Percentiles rank a stretch among this genome's conserved stretches.
phyloP scores from a whole-genome alignment of 2,888 invertebrate genomes.

The Cataglyphis livida region DNA sequence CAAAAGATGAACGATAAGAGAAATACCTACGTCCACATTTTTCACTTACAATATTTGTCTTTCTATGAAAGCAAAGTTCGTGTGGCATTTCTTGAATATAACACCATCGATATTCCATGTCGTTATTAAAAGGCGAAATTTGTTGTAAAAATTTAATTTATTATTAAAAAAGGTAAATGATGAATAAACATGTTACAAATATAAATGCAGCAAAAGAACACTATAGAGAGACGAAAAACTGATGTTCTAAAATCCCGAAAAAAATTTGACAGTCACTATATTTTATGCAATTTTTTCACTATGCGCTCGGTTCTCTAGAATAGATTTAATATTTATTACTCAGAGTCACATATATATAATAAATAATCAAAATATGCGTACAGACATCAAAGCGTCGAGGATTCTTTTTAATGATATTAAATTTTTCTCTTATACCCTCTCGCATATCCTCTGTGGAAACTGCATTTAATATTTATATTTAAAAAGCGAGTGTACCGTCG shows the following conservation, averaged over 20 bases:
- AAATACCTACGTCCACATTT: constrained; percentile 47
- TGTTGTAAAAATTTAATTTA: background rate
- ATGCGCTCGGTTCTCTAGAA: background rate
- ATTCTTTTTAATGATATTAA: constrained; percentile 15
- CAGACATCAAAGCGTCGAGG: background rate
- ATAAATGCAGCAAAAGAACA: background rate
- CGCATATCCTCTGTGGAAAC: background rate
- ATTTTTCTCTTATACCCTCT: constrained; percentile 17
- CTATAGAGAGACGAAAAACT: background rate
- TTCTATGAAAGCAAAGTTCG: constrained; percentile 24
- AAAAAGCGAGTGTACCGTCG: background rate
- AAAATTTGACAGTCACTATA: background rate
- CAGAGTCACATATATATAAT: constrained; percentile 2
- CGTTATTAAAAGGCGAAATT: constrained; percentile 28
- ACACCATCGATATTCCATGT: constrained; percentile 9
- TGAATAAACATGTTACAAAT: background rate
- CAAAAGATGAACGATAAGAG: constrained; percentile 39
- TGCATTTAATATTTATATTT: constrained; percentile 26
- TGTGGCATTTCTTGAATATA: constrained; percentile 15
- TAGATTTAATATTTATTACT: constrained; percentile 21
- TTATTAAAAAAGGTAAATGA: background rate
- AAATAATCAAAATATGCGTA: constrained; percentile 19
- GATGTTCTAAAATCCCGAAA: background rate
- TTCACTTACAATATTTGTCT: constrained; percentile 46
- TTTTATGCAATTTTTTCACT: background rate